Percentiles rank a stretch among this genome's conserved stretches.
phyloP scores from a whole-genome alignment of 2,888 invertebrate genomes.

The Sinodicranocentrus sp. region DNA sequence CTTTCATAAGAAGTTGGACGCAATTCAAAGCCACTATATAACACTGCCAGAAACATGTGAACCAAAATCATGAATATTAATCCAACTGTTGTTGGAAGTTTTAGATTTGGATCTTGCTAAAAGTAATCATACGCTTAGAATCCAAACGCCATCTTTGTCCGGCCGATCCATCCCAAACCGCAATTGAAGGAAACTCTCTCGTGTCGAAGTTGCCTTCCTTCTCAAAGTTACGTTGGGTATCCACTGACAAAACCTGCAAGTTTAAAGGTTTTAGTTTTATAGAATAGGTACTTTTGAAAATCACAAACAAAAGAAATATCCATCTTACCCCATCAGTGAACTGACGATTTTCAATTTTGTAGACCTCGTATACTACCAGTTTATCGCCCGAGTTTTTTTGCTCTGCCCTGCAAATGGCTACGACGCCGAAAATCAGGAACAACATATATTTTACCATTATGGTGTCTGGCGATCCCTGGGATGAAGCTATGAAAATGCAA shows the following conservation, averaged over 20 bases:
- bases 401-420: too few relatives aligned
- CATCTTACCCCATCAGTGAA: conserved; percentile 57
- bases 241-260: conserved; percentile 63
- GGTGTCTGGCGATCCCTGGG: too few relatives aligned
- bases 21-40: conserved; percentile 62
- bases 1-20: conserved; percentile 67
- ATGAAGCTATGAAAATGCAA: too few relatives aligned
- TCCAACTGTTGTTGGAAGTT: too few relatives aligned
- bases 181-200: conserved; percentile 22
- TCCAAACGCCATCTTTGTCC: conserved; percentile 72
- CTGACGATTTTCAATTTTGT: conserved; percentile 61
- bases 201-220: background rate
- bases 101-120: too few relatives aligned
- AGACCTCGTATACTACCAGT: conserved; percentile 67
- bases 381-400: too few relatives aligned
- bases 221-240: background rate
- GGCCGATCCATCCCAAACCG: conserved; percentile 47
- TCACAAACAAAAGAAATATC: background rate
- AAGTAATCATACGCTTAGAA: conserved; percentile 56
- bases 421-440: too few relatives aligned
- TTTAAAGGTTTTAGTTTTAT: too few relatives aligned
- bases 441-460: too few relatives aligned
- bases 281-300: background rate
- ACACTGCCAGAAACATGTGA: conserved; percentile 40
- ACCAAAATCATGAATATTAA: too few relatives aligned